Evolutionary conservation across 2,797 vertebrate species (phyloP).

Genomic region (Phoxinus dragarum): DNA sequence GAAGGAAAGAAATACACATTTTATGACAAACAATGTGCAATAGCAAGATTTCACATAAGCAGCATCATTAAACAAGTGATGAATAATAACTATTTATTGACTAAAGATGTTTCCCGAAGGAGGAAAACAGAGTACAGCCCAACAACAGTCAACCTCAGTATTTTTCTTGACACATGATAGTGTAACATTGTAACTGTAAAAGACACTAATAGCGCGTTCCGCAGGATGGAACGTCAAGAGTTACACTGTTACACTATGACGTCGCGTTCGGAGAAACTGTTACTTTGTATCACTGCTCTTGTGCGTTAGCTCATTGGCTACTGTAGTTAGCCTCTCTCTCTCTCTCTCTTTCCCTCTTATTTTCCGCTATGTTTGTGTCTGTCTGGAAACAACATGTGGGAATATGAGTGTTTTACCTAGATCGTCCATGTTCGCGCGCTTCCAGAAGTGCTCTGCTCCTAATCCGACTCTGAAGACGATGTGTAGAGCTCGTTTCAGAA

Average conservation of each 20-base stretch:
- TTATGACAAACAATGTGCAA: not conserved
- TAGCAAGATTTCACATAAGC: not conserved
- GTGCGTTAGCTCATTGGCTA: conserved; percentile 40
- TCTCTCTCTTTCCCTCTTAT: conserved; percentile 61
- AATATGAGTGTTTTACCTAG: conserved; percentile 70
- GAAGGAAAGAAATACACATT: not conserved
- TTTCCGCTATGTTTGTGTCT: conserved; percentile 55
- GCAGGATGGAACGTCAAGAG: not conserved
- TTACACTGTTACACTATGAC: not conserved
- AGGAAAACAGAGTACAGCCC: not conserved
- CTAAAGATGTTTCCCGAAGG: not conserved
- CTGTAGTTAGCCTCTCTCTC: conserved; percentile 59
- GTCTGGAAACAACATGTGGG: not conserved
- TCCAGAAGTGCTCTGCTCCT: conserved; percentile 11
- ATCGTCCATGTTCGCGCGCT: conserved; percentile 74
- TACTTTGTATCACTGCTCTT: conserved; percentile 28
- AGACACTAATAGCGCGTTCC: not conserved
- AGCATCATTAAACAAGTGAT: not conserved
- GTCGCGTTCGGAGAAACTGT: not conserved
- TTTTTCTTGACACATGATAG: not conserved
- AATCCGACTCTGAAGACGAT: conserved; percentile 8
- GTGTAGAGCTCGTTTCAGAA: not conserved
- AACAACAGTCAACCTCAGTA: not conserved
- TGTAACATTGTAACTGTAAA: not conserved
- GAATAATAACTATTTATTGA: not conserved